phyloP scores from a whole-genome alignment of 2,113 vertebrate genomes.

The Tetrao urogallus region DNA sequence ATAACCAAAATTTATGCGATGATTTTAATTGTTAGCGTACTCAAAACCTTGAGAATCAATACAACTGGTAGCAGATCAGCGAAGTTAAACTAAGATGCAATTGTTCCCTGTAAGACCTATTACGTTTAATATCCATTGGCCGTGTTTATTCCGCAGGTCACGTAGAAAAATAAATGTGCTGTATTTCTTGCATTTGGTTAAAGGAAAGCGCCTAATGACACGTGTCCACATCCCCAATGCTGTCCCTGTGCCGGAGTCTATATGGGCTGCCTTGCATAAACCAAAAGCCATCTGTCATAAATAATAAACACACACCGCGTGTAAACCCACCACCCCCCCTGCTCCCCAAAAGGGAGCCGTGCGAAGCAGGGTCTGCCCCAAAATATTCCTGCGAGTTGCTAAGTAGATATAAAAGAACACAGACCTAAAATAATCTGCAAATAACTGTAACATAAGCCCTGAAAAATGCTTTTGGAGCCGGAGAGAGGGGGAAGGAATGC shows the following conservation, averaged over 20 bases:
- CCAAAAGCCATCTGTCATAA: constrained; percentile 43
- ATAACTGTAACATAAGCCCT: constrained; percentile 47
- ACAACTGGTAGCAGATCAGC: constrained; percentile 34
- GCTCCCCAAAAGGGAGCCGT: constrained; percentile 14
- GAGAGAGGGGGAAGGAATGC: background rate
- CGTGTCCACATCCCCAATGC: background rate
- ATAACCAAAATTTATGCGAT: constrained; percentile 48
- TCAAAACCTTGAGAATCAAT: constrained; percentile 20
- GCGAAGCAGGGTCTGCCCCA: background rate
- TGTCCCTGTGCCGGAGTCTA: background rate
- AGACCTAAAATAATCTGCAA: constrained; percentile 71
- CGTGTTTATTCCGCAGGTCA: constrained; percentile 2
- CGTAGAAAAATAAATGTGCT: background rate
- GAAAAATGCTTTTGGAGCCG: constrained; percentile 14
- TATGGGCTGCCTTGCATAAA: constrained; percentile 2
- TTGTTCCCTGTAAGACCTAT: constrained; percentile 5
- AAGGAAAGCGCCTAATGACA: constrained; percentile 12
- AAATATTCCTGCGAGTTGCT: constrained; percentile 47
- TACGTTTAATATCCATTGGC: background rate
- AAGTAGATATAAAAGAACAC: constrained; percentile 62
- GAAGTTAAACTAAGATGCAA: constrained; percentile 52
- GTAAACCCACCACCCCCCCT: constrained; percentile 4
- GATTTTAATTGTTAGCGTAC: constrained; percentile 16
- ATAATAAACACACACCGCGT: constrained; percentile 9
- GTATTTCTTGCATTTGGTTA: constrained; percentile 14